A percentile compares a stretch with the other conserved stretches of the same genome.
Conservation (phyloP, 2,113 vertebrate species). For the human (Homo sapiens) region GRCh38 chr1:145719501-145720000, state of each 20-base stretch:
- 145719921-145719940: neutral
- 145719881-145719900: neutral
- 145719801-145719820: neutral
- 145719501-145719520: neutral
- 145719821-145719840: neutral
- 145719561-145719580: neutral
- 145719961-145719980: neutral
- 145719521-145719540: neutral
- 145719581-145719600: neutral
- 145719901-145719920: neutral
- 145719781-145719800: too few relatives aligned
- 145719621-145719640: neutral
- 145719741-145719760: too few relatives aligned
- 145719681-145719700: neutral
- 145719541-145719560: neutral
- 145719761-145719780: neutral
- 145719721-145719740: fast-evolving
- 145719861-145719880: neutral
- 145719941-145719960: neutral
- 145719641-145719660: neutral
- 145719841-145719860: neutral
- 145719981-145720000: neutral
- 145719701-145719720: too few relatives aligned
- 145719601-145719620: neutral
- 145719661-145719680: neutral